Base-by-base conservation (phyloP, 2,113 vertebrate species). In the Bubo scandiacus region DNA sequence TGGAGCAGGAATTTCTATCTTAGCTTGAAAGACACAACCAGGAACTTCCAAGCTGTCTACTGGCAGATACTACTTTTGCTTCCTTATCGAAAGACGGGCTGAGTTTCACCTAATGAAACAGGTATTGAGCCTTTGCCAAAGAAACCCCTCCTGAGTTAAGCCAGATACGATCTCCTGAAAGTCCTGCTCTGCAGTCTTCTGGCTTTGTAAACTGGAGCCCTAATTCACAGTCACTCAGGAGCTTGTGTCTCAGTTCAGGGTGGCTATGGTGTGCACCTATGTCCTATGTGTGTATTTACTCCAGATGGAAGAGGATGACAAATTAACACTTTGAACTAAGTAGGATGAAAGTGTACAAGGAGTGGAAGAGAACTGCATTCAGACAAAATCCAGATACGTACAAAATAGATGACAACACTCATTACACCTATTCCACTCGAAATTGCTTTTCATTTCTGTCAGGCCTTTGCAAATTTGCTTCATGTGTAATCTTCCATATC, bases 321-420 rank as follows among this genome's bases (percentile, higher is more conserved):
- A 95, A 97, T 92, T 88, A 95, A 92, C 67, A 89, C 86, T 97
- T 94, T 83, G 89, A 97, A 96, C 79, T 80, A 95, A 90, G 86
- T 59, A 70, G n/a, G 81, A 74, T 32, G 38, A 89, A 92, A 47
- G 61, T 88, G 75, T 78, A 75, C 11, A 18, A 94, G 81, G 90
- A 96, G 89, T 58, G 75, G 90, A 91, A 96, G 88, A 96, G 93
- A 97, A 96, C 82, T 93, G 86, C 92, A 74, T 51, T 63, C 78
- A 95, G 92, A 88, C 81, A 97, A 96, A 96, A 95, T 74, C 73
- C 43, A 86, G 90, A 82, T 93, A 86, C 8, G 38, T 83, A 79
- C 59, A 55, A 14, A 91, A 59, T 15, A 93, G 90, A 75, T 81
- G 94, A 91, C 66, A 97, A 89, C 86, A 93, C 34, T 67, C 71